Percentiles rank a stretch among this genome's conserved stretches.
phyloP scores from a whole-genome alignment of 2,888 invertebrate genomes.

The Agrochola macilenta region DNA sequence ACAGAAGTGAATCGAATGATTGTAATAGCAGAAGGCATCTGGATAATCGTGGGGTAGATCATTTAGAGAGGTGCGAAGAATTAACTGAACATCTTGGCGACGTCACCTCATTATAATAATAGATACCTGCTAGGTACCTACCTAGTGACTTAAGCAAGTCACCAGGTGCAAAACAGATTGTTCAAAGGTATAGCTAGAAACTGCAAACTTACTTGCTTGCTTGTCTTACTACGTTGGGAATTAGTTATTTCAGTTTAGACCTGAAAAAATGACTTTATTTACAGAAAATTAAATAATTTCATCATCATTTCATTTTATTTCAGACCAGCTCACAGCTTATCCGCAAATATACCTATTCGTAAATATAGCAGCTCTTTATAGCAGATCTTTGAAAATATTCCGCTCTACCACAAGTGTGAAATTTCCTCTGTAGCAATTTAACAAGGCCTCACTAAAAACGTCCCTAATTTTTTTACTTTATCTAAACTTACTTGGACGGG shows the following conservation, averaged over 20 bases:
- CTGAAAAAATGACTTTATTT: no score
- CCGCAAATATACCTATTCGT: neutral
- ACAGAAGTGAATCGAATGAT: neutral
- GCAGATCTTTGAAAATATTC: neutral
- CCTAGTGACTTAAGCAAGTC: neutral
- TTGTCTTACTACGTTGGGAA: neutral
- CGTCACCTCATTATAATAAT: neutral
- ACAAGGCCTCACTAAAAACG: neutral
- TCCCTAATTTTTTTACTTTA: neutral
- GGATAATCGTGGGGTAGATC: neutral
- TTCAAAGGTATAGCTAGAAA: neutral
- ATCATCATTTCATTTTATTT: no score
- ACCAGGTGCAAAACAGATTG: neutral
- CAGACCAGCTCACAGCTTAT: neutral
- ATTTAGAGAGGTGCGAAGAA: neutral
- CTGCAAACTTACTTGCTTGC: no score
- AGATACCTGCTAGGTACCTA: neutral
- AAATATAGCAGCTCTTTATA: neutral
- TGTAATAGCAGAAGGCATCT: neutral
- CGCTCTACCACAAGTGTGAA: neutral
- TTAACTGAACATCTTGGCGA: neutral
- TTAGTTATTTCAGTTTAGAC: no score
- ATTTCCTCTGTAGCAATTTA: conserved; percentile 5
- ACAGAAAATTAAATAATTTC: no score
- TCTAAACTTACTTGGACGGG: neutral